Evolutionary conservation across 1,140 invertebrate genomes (phyloP).

Genomic region (Ganaspis sp.): DNA sequence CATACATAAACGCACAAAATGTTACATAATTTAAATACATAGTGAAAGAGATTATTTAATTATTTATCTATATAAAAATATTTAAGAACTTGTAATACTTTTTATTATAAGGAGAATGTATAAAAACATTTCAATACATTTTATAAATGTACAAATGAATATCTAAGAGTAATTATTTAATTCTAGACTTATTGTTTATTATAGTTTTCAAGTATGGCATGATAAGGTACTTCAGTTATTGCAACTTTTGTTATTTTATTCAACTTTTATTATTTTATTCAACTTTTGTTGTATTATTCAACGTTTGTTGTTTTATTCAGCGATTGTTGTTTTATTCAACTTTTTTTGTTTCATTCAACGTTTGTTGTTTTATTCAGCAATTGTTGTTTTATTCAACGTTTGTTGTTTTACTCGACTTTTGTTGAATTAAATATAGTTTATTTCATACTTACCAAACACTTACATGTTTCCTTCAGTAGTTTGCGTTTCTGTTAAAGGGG

Average conservation of each 20-base stretch:
- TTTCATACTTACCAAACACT: neutral
- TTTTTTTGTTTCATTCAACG: no score
- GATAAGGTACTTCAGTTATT: constrained; percentile 53
- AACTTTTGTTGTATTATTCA: no score
- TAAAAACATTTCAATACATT: neutral
- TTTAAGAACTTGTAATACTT: neutral
- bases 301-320: no score
- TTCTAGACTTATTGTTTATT: constrained; percentile 41
- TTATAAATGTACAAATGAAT: neutral
- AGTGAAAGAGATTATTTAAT: no score
- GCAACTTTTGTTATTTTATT: constrained; percentile 61
- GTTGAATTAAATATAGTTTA: no score
- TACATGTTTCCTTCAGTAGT: constrained; percentile 32
- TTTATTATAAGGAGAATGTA: neutral
- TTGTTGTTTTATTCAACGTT: no score
- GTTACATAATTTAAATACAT: no score
- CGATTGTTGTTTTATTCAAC: no score
- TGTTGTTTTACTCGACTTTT: no score
- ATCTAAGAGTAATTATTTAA: constrained; percentile 7
- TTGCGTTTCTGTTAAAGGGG: constrained; percentile 9
- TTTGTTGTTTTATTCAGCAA: no score
- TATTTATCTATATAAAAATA: neutral
- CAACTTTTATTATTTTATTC: no score
- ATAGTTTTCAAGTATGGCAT: constrained; percentile 54
- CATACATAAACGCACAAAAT: neutral